These are phyloP conservation scores for Thysanoteuthis rhombus DNA, from an alignment of 2,888 invertebrate species.

Conservation along the genomic window DNA sequence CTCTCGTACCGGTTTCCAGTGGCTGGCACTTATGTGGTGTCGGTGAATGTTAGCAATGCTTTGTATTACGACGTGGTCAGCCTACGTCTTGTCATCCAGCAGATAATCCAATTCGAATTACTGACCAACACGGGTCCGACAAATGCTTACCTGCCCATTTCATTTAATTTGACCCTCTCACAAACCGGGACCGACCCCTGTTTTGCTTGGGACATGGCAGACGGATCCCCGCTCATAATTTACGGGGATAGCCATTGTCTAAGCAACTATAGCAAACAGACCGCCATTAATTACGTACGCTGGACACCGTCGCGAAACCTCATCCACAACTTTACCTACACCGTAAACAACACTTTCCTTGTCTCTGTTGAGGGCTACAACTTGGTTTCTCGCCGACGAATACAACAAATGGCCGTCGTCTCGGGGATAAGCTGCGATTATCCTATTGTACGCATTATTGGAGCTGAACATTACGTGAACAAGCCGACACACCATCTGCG, in stretches of 20 bases:
- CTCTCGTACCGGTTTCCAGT: conserved; percentile 36
- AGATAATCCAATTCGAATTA: conserved; percentile 45
- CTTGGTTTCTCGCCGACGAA: conserved; percentile 41
- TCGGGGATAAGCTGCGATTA: conserved; percentile 49
- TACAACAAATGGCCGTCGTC: conserved; percentile 43
- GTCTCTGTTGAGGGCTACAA: conserved; percentile 44
- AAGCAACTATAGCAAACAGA: conserved; percentile 32
- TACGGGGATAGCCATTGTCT: conserved; percentile 40
- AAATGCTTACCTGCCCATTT: conserved; percentile 43
- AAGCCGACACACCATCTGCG: conserved; percentile 41
- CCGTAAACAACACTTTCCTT: conserved; percentile 42
- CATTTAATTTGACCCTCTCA: conserved; percentile 42
- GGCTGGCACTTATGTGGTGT: conserved; percentile 39
- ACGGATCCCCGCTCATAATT: conserved; percentile 37
- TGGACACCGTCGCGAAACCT: conserved; percentile 35
- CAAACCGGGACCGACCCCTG: conserved; percentile 46
- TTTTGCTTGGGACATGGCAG: conserved; percentile 48
- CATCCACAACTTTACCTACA: conserved; percentile 43
- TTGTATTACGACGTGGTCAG: conserved; percentile 38
- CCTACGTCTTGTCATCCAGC: conserved; percentile 37
- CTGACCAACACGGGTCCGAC: conserved; percentile 48
- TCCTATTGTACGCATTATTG: conserved; percentile 47
- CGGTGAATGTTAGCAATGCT: conserved; percentile 45
- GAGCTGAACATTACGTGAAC: conserved; percentile 47
- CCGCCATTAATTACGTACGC: conserved; percentile 32